phyloP scores from a whole-genome alignment of 2,113 vertebrate genomes.

The Bucco capensis region DNA sequence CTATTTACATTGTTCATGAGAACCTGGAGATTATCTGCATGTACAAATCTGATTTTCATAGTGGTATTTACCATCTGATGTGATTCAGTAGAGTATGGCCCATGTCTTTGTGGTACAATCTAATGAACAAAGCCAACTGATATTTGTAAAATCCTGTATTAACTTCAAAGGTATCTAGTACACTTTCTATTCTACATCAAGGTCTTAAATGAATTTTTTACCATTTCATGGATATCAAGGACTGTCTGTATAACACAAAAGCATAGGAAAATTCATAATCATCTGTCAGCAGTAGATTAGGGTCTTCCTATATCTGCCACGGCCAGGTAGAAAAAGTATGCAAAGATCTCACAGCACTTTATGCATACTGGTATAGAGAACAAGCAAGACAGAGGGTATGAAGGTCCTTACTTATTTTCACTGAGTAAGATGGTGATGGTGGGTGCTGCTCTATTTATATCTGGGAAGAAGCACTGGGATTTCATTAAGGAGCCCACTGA shows the following conservation, averaged over 20 bases:
- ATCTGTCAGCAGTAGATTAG: not conserved
- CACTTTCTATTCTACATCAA: not conserved
- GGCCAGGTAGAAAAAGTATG: not conserved
- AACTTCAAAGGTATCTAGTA: not conserved
- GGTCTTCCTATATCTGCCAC: accelerated
- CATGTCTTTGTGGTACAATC: not conserved
- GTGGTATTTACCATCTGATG: not conserved
- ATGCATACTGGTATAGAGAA: not conserved
- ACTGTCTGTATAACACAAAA: not conserved
- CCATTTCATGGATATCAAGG: not conserved
- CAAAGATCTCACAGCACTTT: not conserved
- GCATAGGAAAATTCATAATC: not conserved
- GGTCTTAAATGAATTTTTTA: not conserved
- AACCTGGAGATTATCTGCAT: not conserved
- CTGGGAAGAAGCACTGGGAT: not conserved
- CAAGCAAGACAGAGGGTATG: not conserved
- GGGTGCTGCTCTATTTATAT: not conserved
- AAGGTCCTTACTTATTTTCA: not conserved
- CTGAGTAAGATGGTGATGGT: not conserved
- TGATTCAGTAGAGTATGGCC: not conserved
- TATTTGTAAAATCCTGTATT: not conserved
- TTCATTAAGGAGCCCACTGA: not conserved
- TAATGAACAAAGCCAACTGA: not conserved
- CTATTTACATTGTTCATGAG: not conserved
- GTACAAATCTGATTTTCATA: not conserved